These are phyloP conservation scores for Elymnias hypermnestra DNA, from an alignment of 1,140 invertebrate genomes.

Conservation along the genomic window DNA sequence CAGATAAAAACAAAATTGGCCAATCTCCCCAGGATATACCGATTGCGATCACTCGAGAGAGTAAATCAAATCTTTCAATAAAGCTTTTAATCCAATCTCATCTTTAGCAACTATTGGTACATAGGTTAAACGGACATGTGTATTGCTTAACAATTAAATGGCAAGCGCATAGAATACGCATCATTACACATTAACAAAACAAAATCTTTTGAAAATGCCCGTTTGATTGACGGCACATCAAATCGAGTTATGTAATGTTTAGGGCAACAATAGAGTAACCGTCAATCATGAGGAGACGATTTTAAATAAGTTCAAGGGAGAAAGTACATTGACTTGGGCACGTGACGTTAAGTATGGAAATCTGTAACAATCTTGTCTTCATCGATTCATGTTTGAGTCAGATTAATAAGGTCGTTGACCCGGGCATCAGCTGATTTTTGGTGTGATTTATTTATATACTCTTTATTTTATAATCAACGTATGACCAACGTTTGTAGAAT, in stretches of 20 bases:
- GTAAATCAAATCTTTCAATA: conserved; percentile 19
- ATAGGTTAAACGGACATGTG: conserved; percentile 52
- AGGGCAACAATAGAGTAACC: conserved; percentile 49
- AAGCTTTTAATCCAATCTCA: conserved; percentile 18
- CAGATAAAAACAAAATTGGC: conserved; percentile 5
- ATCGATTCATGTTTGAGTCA: conserved; percentile 6
- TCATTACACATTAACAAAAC: conserved; percentile 67
- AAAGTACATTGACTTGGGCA: conserved; percentile 52
- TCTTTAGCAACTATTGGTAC: conserved; percentile 33
- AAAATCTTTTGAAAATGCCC: conserved; percentile 51
- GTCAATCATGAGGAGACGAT: conserved; percentile 67
- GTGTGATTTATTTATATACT: no score
- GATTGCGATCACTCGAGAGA: conserved; percentile 9
- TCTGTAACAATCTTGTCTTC: conserved; percentile 1
- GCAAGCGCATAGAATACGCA: conserved; percentile 60
- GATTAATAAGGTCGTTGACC: conserved; percentile 7
- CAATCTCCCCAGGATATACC: conserved; percentile 10
- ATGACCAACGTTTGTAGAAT: no score
- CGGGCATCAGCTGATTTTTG: conserved; percentile 37
- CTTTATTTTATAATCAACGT: no score
- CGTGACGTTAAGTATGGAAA: conserved; percentile 27
- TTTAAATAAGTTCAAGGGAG: conserved; percentile 68
- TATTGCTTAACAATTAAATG: conserved; percentile 68
- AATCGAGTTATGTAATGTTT: conserved; percentile 59
- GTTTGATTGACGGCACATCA: conserved; percentile 62